These are phyloP conservation scores for Poecilia gillii DNA, from an alignment of 2,797 vertebrate species.

Conservation along the genomic window DNA sequence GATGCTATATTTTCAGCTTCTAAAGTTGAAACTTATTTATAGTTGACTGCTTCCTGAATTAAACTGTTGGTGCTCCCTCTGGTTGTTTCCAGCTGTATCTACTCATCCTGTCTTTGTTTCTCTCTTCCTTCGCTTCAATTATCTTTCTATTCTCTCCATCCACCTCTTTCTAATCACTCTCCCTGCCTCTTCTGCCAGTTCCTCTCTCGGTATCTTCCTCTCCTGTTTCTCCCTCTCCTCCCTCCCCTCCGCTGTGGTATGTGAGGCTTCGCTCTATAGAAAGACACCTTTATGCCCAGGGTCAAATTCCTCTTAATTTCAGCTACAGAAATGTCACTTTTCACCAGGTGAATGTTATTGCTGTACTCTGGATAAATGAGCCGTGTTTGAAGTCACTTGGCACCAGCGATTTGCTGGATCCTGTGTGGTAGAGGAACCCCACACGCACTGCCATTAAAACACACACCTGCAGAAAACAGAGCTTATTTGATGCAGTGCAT, in stretches of 20 bases:
- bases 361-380: conserved; percentile 41
- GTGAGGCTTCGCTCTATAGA: conserved; percentile 45
- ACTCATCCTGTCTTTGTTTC: not conserved
- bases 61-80: not conserved
- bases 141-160: not conserved
- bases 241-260: conserved; percentile 13
- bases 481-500: conserved; percentile 41
- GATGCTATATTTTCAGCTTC: not conserved
- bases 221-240: conserved; percentile 31
- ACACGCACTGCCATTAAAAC: conserved; percentile 34
- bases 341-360: conserved; percentile 59
- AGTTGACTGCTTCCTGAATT: not conserved
- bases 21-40: not conserved
- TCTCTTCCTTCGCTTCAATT: not conserved
- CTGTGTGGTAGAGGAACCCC: conserved; percentile 47
- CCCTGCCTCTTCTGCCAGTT: conserved; percentile 13
- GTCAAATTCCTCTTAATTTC: conserved; percentile 63
- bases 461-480: conserved; percentile 37
- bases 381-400: conserved; percentile 62
- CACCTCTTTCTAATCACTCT: not conserved
- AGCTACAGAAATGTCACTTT: conserved; percentile 51
- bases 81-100: not conserved
- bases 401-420: conserved; percentile 34
- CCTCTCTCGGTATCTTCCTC: conserved; percentile 4
- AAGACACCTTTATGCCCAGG: conserved; percentile 69